Percentiles rank a stretch among this genome's conserved stretches.
These are phyloP conservation scores for Lysandra coridon DNA, from an alignment of 2,888 invertebrate species.

Conservation along the genomic window DNA sequence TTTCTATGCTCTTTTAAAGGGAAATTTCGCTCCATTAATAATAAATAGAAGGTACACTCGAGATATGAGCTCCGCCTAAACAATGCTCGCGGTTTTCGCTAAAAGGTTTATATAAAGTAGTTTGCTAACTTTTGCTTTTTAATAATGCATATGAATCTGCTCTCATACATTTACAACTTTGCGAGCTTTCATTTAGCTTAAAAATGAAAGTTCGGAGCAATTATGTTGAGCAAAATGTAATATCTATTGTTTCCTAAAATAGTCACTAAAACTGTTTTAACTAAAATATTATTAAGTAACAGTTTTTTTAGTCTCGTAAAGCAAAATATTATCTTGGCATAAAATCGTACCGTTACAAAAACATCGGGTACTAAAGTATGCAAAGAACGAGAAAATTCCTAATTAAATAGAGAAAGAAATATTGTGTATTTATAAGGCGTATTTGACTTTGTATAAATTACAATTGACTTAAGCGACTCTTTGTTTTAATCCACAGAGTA, in stretches of 20 bases:
- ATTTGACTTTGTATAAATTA: conserved; percentile 30
- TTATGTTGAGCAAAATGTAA: not conserved
- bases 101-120: conserved; percentile 31
- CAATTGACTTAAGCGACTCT: conserved; percentile 54
- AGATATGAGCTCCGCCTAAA: conserved; percentile 36
- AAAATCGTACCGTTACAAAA: not conserved
- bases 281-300: not conserved
- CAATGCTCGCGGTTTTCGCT: conserved; percentile 28
- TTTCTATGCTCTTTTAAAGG: conserved; percentile 35
- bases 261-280: not conserved
- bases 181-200: not conserved
- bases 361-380: not conserved
- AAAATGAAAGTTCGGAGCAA: not conserved
- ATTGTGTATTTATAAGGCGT: conserved; percentile 22
- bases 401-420: conserved; percentile 5
- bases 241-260: not conserved
- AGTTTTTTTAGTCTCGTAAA: too few relatives aligned
- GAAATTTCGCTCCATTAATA: conserved; percentile 26
- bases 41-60: conserved; percentile 30
- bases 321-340: not conserved
- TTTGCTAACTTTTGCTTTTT: conserved; percentile 21
- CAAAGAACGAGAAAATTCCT: not conserved
- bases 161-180: conserved; percentile 1
- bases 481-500: conserved; percentile 61
- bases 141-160: conserved; percentile 7